Conservation (phyloP, 2,797 vertebrate species). For the Bradypus variegatus region DNA sequence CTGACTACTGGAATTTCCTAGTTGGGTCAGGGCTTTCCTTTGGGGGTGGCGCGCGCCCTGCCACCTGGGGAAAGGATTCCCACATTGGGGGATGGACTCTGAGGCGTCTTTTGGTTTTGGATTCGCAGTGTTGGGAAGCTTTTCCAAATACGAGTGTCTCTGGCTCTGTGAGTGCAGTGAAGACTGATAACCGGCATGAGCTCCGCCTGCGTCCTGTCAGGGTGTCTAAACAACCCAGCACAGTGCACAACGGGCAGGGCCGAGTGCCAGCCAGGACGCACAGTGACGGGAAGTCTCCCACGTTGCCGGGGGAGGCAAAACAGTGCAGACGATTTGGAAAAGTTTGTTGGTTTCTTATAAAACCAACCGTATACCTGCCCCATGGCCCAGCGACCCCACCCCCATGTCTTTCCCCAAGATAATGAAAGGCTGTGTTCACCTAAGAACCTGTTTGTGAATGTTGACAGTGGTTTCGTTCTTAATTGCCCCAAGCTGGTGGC, state of each 20-base stretch:
- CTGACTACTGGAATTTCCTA: neutral
- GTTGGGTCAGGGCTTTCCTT: accelerated
- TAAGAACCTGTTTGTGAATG: no score
- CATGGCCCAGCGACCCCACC: accelerated
- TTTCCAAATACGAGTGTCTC: neutral
- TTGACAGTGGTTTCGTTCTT: neutral
- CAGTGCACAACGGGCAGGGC: no score
- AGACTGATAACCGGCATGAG: accelerated
- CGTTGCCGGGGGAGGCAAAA: accelerated
- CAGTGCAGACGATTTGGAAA: accelerated
- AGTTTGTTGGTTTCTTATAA: accelerated
- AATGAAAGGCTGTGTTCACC: neutral
- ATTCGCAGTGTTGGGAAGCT: neutral
- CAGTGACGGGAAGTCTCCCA: neutral
- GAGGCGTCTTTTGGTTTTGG: neutral
- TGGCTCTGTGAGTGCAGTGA: neutral
- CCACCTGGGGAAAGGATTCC: neutral
- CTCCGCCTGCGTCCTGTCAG: neutral
- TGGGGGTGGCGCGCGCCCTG: neutral
- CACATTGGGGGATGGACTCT: neutral
- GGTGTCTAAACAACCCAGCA: neutral
- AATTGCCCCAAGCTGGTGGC: neutral
- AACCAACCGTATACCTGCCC: accelerated
- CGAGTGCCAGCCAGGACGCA: accelerated
- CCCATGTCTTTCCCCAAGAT: neutral